Conservation (phyloP, 2,113 vertebrate genomes). For the Macrotis lagotis region DNA sequence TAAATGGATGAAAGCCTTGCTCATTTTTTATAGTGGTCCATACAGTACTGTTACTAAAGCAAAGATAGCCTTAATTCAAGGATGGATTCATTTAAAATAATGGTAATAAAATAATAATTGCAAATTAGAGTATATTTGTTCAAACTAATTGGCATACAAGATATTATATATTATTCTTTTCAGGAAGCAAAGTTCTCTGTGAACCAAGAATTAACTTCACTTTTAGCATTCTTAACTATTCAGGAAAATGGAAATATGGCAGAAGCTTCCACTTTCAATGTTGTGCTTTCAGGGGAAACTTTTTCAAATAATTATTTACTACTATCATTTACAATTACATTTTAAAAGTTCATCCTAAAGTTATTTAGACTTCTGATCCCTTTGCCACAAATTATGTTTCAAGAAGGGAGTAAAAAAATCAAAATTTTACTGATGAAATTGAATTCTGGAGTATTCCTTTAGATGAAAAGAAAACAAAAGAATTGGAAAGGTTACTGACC, state of each 20-base stretch:
- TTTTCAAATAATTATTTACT: background rate
- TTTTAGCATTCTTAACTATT: background rate
- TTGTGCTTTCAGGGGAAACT: background rate
- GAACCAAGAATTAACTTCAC: conserved; percentile 50
- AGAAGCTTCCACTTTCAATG: background rate
- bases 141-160: conserved; percentile 80
- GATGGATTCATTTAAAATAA: conserved; percentile 85
- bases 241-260: background rate
- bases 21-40: conserved; percentile 82
- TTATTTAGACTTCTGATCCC: background rate
- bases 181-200: conserved; percentile 63
- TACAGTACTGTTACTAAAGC: conserved; percentile 81
- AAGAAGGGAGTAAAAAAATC: background rate
- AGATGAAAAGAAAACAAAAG: conserved; percentile 10
- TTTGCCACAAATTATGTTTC: background rate
- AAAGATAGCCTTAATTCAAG: conserved; percentile 84
- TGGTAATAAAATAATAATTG: conserved; percentile 81
- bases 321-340: background rate
- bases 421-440: background rate
- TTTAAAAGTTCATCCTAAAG: conserved; percentile 8
- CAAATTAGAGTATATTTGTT: conserved; percentile 83
- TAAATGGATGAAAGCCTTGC: conserved; percentile 84
- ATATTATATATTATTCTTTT: conserved; percentile 80
- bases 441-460: background rate
- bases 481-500: background rate